Evolutionary conservation across 2,888 invertebrate species (phyloP).

Genomic region (Eremobia ochroleuca): DNA sequence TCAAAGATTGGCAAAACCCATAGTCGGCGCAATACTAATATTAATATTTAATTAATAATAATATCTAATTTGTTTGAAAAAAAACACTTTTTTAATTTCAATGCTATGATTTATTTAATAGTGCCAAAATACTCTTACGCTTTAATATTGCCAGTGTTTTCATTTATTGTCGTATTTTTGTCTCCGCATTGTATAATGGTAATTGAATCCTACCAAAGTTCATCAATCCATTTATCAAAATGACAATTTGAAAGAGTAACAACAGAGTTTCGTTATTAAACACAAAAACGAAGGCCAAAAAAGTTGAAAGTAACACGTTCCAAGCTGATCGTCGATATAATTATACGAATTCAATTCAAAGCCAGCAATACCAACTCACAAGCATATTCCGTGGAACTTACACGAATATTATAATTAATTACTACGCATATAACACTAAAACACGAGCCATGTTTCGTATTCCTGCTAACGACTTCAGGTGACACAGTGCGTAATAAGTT

Average conservation of each 20-base stretch:
- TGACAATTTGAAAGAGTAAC: background rate
- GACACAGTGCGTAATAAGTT: conserved; percentile 57
- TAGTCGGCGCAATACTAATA: no score
- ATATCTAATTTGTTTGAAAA: no score
- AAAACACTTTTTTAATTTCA: no score
- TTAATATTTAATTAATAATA: no score
- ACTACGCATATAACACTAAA: conserved; percentile 62
- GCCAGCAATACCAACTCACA: conserved; percentile 43
- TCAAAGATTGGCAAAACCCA: no score
- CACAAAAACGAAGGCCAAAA: conserved; percentile 27
- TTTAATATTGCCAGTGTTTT: no score
- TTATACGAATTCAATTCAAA: conserved; percentile 62
- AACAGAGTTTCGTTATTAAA: conserved; percentile 14
- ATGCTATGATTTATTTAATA: no score
- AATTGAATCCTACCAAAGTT: background rate
- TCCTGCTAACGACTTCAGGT: conserved; percentile 56
- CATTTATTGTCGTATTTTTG: no score
- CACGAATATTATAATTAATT: conserved; percentile 70
- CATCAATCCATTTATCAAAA: conserved; percentile 9
- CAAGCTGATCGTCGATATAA: conserved; percentile 58
- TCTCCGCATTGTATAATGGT: background rate
- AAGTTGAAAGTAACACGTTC: conserved; percentile 30
- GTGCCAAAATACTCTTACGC: no score
- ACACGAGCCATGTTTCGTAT: conserved; percentile 61
- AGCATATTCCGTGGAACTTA: conserved; percentile 62